Percentiles rank a stretch among this genome's conserved stretches.
Evolutionary conservation across 2,888 invertebrate genomes (phyloP).

Genomic region (Diadegma fenestrale): DNA sequence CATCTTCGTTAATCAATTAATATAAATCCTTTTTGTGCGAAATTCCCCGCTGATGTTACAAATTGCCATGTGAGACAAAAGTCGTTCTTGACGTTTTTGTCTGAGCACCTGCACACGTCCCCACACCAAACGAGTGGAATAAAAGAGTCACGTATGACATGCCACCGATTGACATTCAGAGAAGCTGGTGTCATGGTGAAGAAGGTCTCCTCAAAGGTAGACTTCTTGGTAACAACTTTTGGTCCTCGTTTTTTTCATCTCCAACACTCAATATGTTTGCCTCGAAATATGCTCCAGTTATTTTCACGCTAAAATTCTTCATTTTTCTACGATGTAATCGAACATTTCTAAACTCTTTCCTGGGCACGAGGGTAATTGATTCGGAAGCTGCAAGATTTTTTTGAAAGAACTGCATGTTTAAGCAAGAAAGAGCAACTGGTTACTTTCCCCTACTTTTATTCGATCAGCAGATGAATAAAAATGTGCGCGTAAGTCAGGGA

Average conservation of each 20-base stretch:
- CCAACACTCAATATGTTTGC: no score
- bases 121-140: constrained; percentile 3
- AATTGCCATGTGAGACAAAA: constrained; percentile 62
- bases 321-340: no score
- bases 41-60: constrained; percentile 66
- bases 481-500: constrained; percentile 48
- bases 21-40: constrained; percentile 63
- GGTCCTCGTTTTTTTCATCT: background rate
- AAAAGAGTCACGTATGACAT: constrained; percentile 26
- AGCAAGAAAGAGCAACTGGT: no score
- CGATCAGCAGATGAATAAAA: constrained; percentile 12
- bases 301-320: no score
- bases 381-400: no score
- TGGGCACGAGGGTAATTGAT: no score
- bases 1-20: constrained; percentile 71
- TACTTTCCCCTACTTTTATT: constrained; percentile 17
- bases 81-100: constrained; percentile 60
- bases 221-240: constrained; percentile 8
- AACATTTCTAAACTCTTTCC: no score
- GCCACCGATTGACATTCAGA: constrained; percentile 21
- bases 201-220: background rate
- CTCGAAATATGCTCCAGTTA: no score
- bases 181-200: background rate
- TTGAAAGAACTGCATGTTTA: no score
- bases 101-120: constrained; percentile 23